A percentile compares a stretch with the other conserved stretches of the same genome.
These are phyloP conservation scores for Scomberomorus guttatus DNA, from an alignment of 2,797 vertebrate genomes.

Conservation along the genomic window DNA sequence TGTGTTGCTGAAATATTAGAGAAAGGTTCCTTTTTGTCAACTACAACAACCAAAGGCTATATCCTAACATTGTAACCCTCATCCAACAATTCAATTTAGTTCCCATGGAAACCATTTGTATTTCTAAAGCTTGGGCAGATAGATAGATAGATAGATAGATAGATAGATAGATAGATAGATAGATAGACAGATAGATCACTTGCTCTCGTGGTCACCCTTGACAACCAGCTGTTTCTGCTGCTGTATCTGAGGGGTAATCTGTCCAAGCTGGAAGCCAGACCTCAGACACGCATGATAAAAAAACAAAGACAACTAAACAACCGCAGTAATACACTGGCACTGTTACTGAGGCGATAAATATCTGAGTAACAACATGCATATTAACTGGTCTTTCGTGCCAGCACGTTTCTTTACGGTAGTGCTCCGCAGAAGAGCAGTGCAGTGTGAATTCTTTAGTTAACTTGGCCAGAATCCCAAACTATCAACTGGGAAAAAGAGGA, in stretches of 20 bases:
- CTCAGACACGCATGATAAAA: background rate
- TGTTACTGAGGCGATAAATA: constrained; percentile 68
- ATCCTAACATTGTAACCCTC: constrained; percentile 29
- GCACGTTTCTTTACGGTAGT: constrained; percentile 55
- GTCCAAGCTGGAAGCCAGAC: constrained; percentile 28
- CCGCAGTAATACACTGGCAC: constrained; percentile 51
- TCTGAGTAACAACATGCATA: constrained; percentile 72
- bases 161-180: background rate
- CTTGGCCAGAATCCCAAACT: constrained; percentile 69
- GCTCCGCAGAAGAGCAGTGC: constrained; percentile 56
- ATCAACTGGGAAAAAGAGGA: constrained; percentile 46
- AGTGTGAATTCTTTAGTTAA: constrained; percentile 64
- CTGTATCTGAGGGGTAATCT: constrained; percentile 40
- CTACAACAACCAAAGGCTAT: constrained; percentile 28
- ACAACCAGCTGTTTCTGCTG: constrained; percentile 68
- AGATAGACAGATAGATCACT: background rate
- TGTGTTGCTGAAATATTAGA: background rate
- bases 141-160: background rate
- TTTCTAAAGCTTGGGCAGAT: constrained; percentile 42
- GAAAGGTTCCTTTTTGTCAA: constrained; percentile 17
- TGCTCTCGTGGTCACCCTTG: constrained; percentile 62
- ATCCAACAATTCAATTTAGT: constrained; percentile 66
- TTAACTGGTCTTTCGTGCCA: constrained; percentile 72
- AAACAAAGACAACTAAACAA: background rate
- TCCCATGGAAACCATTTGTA: constrained; percentile 79